Base-by-base conservation (phyloP, 2,888 invertebrate species). In the Bellardia bayeri region DNA sequence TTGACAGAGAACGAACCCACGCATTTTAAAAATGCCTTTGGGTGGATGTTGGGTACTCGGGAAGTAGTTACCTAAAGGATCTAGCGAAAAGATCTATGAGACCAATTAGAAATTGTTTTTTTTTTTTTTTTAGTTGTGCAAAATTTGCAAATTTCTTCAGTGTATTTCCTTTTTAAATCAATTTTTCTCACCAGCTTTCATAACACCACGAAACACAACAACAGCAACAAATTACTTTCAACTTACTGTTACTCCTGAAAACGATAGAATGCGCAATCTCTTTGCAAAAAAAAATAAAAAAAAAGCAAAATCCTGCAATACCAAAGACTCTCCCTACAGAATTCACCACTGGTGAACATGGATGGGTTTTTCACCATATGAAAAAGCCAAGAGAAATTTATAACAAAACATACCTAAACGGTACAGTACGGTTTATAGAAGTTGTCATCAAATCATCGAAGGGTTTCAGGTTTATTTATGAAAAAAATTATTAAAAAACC, bases 391-490 rank as follows among this genome's bases (percentile, higher is more conserved):
- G 71, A 68, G 75, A 83, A 87, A 49, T 75, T 80, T 83, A 61
- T 74, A 80, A 83, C 75, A 81, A 87, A 85, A 82, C 87, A 87
- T 82, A 85, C 45, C 78, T 56, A 81, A 85, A 79, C 80, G 85
- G 82, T 82, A 85, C 87, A 82, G 87, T 87, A 85, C 87, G 87
- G 85, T 85, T 87, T 82, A 82, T 82, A 85, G 87, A 87, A 87
- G 84, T 87, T 87, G 84, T 85, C 87, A 83, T 72, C 72, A 87
- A 87, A 87, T 87, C 83, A 78, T 79, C 85, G 82, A 87, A 85
- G 87, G 87, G 87, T 87, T 87, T 87, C 87, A 85, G 74, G 82
- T 85, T 87, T 79, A 85, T 85, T 85, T 79, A 82, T 81, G 58
- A 42, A 61, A 79, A 51, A 79, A 56, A n/a, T n/a, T 56, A 56